These are phyloP conservation scores for Bergia puertoricense DNA, from an alignment of 92 coral and sea anemone species.

Conservation along the genomic window DNA sequence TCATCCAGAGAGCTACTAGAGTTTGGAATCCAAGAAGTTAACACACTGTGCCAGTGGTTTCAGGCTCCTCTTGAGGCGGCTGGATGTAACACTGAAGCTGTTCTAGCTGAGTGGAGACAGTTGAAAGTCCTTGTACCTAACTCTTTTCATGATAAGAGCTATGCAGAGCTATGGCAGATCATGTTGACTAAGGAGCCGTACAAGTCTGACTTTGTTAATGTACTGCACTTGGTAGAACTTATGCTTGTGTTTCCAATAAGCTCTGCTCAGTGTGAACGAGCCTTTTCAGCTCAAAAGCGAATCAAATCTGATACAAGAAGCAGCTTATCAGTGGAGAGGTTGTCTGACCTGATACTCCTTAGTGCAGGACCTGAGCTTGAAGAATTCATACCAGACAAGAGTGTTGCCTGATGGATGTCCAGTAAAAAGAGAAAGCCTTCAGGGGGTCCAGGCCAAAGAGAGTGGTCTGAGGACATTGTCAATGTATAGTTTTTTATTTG, in stretches of 20 bases:
- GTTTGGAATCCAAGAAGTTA: constrained; percentile 7
- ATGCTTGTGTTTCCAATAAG: constrained; percentile 7
- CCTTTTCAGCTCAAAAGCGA: no score
- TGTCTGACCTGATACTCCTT: no score
- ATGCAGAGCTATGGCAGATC: constrained; percentile 1
- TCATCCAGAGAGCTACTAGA: background rate
- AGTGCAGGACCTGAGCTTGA: no score
- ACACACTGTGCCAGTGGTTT: background rate
- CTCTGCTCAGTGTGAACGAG: no score
- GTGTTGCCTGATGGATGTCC: no score
- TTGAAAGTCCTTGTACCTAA: background rate
- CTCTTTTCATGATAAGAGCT: background rate
- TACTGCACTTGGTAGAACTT: background rate
- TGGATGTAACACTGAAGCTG: constrained; percentile 18
- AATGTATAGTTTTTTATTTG: no score
- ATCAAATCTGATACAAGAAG: no score
- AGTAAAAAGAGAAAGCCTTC: no score
- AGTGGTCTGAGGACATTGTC: no score
- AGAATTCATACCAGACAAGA: no score
- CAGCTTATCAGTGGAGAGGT: no score
- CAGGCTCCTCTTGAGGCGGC: constrained; percentile 7
- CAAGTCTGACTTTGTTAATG: constrained; percentile 12
- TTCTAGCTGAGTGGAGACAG: constrained; percentile 29
- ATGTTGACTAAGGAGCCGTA: constrained; percentile 15
- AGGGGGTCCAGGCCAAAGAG: no score